These are phyloP conservation scores for Meloidogyne chitwoodi DNA, from an alignment of 1,140 invertebrate genomes.

Conservation along the genomic window DNA sequence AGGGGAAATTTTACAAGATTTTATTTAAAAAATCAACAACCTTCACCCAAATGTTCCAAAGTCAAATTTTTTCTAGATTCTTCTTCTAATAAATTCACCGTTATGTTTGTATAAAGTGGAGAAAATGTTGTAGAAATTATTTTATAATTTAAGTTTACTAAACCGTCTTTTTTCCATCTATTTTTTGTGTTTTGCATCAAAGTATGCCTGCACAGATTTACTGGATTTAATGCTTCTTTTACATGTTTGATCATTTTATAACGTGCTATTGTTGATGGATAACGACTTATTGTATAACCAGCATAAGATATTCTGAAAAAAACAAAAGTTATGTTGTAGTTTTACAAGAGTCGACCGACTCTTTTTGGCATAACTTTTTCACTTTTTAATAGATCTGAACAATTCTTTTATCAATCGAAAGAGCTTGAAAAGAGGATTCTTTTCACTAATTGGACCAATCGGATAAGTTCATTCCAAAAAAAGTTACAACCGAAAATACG, in stretches of 20 bases:
- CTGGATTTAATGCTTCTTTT: slow-evolving; percentile 53
- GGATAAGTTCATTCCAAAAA: no score
- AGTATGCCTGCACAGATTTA: slow-evolving; percentile 67
- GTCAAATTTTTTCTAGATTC: slow-evolving; percentile 44
- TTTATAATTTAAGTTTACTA: slow-evolving; percentile 79
- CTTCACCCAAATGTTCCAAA: slow-evolving; percentile 16
- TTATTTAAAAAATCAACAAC: slow-evolving; percentile 15
- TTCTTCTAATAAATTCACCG: slow-evolving; percentile 58
- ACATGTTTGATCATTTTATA: slow-evolving; percentile 62
- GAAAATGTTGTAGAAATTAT: slow-evolving; percentile 69
- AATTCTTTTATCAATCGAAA: not conserved
- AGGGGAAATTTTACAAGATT: no score
- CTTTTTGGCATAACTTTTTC: not conserved
- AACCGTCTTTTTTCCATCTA: slow-evolving; percentile 77
- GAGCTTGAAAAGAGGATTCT: no score
- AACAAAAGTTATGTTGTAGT: no score
- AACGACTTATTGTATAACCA: slow-evolving; percentile 53
- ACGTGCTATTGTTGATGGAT: slow-evolving; percentile 58
- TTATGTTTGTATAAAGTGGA: slow-evolving; percentile 63
- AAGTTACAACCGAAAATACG: no score
- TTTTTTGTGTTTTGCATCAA: slow-evolving; percentile 76
- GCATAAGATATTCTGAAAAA: slow-evolving; percentile 44
- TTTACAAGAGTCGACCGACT: no score
- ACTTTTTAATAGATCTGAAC: not conserved
- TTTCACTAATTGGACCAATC: no score